Base-by-base conservation (phyloP, 2,113 vertebrate genomes). In the Prionailurus bengalensis region DNA sequence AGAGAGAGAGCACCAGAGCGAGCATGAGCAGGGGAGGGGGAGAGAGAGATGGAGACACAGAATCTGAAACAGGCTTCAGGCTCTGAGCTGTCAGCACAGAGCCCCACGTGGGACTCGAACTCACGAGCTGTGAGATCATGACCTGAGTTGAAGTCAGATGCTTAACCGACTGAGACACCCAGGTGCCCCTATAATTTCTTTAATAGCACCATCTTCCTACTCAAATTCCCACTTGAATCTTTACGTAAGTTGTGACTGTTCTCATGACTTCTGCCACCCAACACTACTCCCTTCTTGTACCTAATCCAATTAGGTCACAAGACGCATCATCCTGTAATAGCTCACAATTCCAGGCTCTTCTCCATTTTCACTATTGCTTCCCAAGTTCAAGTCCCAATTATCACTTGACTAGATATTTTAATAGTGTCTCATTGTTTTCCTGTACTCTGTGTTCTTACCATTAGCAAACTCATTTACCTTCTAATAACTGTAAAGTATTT, bases 171-270 rank as follows among this genome's bases (percentile, higher is more conserved):
- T 45, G 7, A 45, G 45, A 7, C 45, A 9, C 45, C 8, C 8
- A 45, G 45, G 45, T 45, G 45, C 45, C 45, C 45, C 45, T n/a
- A 65, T 74, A 84, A 84, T 89, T 96, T 55, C 31, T 86, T 87
- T 71, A 92, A 89, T 27, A 21, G 7, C 23, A 89, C 66, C 53
- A 89, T 89, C 53, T 90, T 95, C 68, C 61, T 71, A 85, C 36
- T 92, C 55, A 97, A 74, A 92, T 86, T 48, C 53, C 3, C 39
- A 39, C 21, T 42, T 55, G 48, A 93, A 95, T 63, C 7, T 76
- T 81, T 80, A 58, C 4, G 83, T 86, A 85, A 96, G 90, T 87
- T 95, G 45, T 61, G 71, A 71, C 31, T 81, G 2, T 53, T 94
- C 23, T 33, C 21, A 48, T 79, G 39, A 58, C 13, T 42, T 51